Base-by-base conservation (phyloP, 1,140 invertebrate genomes). In the Cotesia typhae region DNA sequence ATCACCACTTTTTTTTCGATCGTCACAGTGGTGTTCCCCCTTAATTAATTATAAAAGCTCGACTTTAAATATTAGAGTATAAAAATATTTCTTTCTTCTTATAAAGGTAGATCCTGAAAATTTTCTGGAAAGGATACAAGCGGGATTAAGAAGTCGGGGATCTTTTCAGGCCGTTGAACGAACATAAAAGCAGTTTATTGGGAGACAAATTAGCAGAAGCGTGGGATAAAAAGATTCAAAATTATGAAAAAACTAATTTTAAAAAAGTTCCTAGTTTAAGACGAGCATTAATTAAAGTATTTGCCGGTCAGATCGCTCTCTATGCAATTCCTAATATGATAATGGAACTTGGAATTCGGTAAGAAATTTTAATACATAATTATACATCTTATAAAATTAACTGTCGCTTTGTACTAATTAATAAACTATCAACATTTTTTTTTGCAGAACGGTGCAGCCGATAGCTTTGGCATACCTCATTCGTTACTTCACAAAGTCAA, bases 401-500 rank as follows among this genome's bases (percentile, higher is more conserved):
- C 3, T 28, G 28, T 28, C 28, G 28, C 28, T 28, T 28, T 28
- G 3, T 28, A 28, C 28, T 28, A 28, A 28, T 28, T 10, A 2
- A 14, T 14, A 65, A 36, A 28, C 6, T 6, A 17, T 28, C 28
- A 9, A 28, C 6, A 9, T 59, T 14, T 12, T 63, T 63, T n/a
- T 63, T 20, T 65, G 4, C 7, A 94, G 93, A 83, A 87, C 92
- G 53, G 82, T 89, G 14, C 92, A 92, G 78, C 93, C 93, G 2
- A 74, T 94, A 72, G 91, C 90, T 69, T 84, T 95, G 0, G 92
- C 91, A 7, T 84, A 87, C 1, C 78, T 95, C 10, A 89, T 95
- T 10, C 87, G 89, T 14, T 94, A 92, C 78, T 95, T 92, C 83
- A 89, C 88, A 0, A 76, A 70, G 14, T 71, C 57, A 14, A 76